Conservation (phyloP, 2,888 invertebrate species). For the Ornithoptera alexandrae region DNA sequence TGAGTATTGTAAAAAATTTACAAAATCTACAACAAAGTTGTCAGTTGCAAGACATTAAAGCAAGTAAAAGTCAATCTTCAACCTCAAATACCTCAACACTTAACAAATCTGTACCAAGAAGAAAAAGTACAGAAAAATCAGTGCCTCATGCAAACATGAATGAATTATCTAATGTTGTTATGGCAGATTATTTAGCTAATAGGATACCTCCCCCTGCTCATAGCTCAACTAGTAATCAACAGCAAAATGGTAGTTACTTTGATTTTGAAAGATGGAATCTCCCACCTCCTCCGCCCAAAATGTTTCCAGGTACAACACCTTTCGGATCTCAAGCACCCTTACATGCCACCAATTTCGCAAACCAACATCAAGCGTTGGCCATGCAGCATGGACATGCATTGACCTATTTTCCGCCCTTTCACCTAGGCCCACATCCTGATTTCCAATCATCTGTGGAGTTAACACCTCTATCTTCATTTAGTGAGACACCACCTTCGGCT, state of each 20-base stretch:
- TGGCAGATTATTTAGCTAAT: slow-evolving; percentile 79
- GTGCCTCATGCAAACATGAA: slow-evolving; percentile 70
- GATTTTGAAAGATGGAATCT: slow-evolving; percentile 91
- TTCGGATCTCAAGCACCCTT: slow-evolving; percentile 80
- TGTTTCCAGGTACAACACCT: slow-evolving; percentile 82
- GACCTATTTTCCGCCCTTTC: slow-evolving; percentile 89
- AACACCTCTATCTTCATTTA: slow-evolving; percentile 80
- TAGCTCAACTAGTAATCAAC: slow-evolving; percentile 80
- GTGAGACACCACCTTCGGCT: slow-evolving; percentile 80
- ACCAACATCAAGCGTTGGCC: slow-evolving; percentile 83
- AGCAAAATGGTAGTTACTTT: slow-evolving; percentile 86
- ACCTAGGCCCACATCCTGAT: slow-evolving; percentile 85
- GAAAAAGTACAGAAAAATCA: slow-evolving; percentile 81
- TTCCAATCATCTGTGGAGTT: slow-evolving; percentile 84
- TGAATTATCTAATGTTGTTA: slow-evolving; percentile 76
- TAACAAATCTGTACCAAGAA: slow-evolving; percentile 65
- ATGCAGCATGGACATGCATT: slow-evolving; percentile 85
- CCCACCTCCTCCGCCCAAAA: slow-evolving; percentile 84
- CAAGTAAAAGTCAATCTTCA: slow-evolving; percentile 63
- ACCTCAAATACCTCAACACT: slow-evolving; percentile 51
- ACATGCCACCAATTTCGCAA: slow-evolving; percentile 77
- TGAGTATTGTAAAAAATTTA: slow-evolving; percentile 87
- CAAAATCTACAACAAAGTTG: slow-evolving; percentile 82
- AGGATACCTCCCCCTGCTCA: slow-evolving; percentile 87
- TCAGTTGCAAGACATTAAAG: slow-evolving; percentile 79